A percentile compares a stretch with the other conserved stretches of the same genome.
Evolutionary conservation across 2,113 vertebrate genomes (phyloP).

Genomic region (Callospermophilus lateralis): DNA sequence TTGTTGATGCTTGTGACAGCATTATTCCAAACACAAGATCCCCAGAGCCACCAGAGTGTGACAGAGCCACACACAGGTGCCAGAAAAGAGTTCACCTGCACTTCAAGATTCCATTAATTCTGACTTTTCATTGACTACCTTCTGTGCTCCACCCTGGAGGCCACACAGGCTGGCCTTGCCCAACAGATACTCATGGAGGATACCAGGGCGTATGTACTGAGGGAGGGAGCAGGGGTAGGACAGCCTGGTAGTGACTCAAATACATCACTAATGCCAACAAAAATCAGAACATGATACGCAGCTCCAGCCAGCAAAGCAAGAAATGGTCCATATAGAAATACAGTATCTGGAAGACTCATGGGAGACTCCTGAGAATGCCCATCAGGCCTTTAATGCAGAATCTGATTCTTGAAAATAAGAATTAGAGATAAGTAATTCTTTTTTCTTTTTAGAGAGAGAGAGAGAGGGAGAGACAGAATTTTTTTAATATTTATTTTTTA

Average conservation of each 20-base stretch:
- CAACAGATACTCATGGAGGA: accelerated
- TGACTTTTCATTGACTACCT: background rate
- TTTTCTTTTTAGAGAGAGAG: too few relatives aligned
- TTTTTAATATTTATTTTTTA: too few relatives aligned
- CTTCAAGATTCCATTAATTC: background rate
- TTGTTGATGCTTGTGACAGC: background rate
- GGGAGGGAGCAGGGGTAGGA: background rate
- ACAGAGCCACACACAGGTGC: background rate
- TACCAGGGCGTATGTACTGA: background rate
- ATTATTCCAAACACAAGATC: background rate
- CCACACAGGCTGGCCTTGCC: too few relatives aligned
- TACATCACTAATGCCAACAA: background rate
- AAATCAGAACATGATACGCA: background rate
- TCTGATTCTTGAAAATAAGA: background rate
- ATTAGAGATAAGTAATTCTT: background rate
- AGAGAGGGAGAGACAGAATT: too few relatives aligned
- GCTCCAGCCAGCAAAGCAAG: background rate
- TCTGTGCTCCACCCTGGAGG: background rate
- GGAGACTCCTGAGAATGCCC: background rate
- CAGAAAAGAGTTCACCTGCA: background rate
- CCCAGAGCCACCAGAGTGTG: too few relatives aligned
- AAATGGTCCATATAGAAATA: background rate
- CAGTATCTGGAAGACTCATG: background rate
- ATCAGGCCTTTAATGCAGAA: background rate
- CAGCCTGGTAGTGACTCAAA: background rate